Conservation (phyloP, 2,113 vertebrate species). For the Donacobius atricapilla region DNA sequence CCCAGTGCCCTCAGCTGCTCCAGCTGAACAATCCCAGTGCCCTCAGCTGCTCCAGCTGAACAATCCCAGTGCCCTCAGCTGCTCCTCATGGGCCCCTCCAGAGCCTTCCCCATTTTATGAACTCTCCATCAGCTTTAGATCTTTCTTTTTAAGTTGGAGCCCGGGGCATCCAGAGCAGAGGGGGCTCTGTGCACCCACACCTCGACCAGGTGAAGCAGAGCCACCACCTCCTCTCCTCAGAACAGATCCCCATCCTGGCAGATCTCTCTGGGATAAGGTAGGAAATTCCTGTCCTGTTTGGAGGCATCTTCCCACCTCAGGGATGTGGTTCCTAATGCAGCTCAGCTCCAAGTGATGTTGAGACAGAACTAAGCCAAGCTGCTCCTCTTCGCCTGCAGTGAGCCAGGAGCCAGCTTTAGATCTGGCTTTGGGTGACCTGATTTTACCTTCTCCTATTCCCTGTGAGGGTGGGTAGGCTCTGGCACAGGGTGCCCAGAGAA, state of each 20-base stretch:
- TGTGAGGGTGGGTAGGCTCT: neutral
- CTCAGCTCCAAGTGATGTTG: neutral
- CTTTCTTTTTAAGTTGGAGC: neutral
- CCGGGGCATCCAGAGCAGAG: neutral
- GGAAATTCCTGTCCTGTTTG: neutral
- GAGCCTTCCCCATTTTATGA: neutral
- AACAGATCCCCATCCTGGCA: no score
- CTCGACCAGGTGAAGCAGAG: fast-evolving
- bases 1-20: neutral
- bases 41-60: neutral
- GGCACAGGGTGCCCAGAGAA: neutral
- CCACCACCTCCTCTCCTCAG: neutral
- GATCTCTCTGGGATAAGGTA: neutral
- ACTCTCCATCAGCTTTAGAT: neutral
- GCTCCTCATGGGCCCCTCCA: neutral
- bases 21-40: neutral
- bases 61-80: neutral
- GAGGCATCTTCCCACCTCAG: neutral
- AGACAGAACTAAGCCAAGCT: neutral
- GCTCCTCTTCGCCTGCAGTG: neutral
- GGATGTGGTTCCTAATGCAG: neutral
- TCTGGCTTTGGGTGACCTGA: neutral
- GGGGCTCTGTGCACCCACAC: fast-evolving
- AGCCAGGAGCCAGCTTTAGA: neutral
- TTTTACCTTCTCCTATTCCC: neutral